Percentiles rank a stretch among this genome's conserved stretches.
These are phyloP conservation scores for Danaus plexippus DNA, from an alignment of 1,140 invertebrate genomes.

Conservation along the genomic window DNA sequence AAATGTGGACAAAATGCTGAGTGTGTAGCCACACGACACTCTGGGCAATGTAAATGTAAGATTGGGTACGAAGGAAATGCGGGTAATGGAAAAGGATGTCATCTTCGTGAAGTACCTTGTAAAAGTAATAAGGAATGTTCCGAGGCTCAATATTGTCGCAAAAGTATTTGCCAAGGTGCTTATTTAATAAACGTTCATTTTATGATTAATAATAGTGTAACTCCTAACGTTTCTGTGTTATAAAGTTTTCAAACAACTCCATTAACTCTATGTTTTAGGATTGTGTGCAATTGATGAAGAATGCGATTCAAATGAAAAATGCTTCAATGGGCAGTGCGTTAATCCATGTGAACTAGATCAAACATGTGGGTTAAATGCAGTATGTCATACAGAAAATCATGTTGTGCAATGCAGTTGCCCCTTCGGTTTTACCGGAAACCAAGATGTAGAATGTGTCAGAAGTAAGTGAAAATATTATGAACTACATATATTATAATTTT, in stretches of 20 bases:
- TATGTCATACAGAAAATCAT: conserved; percentile 84
- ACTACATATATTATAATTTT: too few relatives aligned
- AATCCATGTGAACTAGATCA: conserved; percentile 85
- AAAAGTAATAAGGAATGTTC: conserved; percentile 80
- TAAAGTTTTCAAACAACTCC: conserved; percentile 1
- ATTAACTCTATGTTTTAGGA: conserved; percentile 67
- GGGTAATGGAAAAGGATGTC: conserved; percentile 80
- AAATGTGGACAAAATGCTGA: conserved; percentile 88
- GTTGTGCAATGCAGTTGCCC: conserved; percentile 87
- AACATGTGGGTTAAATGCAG: conserved; percentile 91
- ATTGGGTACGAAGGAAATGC: conserved; percentile 84
- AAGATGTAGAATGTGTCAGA: conserved; percentile 87
- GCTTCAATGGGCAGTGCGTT: conserved; percentile 85
- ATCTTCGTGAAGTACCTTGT: conserved; percentile 82
- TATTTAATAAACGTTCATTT: conserved; percentile 22
- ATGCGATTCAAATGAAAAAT: conserved; percentile 84
- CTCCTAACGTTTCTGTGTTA: background rate
- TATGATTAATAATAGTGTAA: too few relatives aligned
- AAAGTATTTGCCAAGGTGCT: conserved; percentile 85
- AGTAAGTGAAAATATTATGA: conserved; percentile 70
- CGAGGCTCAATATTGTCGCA: conserved; percentile 85
- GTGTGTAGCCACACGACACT: conserved; percentile 81
- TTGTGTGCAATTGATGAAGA: conserved; percentile 86
- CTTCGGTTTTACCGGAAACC: conserved; percentile 88
- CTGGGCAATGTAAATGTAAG: conserved; percentile 83